Conservation (phyloP, 2,113 vertebrate species). For the Neoarius graeffei region DNA sequence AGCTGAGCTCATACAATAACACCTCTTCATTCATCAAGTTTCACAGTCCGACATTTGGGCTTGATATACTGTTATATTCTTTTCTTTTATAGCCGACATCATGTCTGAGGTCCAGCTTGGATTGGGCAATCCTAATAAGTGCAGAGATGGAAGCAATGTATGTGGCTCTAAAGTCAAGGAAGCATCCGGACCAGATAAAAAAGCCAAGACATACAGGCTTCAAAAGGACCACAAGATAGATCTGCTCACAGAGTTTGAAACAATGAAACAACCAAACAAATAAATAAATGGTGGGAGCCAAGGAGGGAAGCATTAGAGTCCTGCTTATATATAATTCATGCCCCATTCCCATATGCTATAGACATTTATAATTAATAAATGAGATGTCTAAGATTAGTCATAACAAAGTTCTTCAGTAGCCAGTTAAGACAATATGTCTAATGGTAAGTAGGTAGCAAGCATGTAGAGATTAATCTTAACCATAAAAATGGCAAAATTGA, state of each 20-base stretch:
- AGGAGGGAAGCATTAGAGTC: background rate
- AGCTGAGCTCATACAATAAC: slow-evolving; percentile 20
- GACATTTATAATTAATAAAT: background rate
- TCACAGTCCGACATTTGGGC: slow-evolving; percentile 58
- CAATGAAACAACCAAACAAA: background rate
- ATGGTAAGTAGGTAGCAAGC: background rate
- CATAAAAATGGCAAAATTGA: background rate
- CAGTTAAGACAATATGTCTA: background rate
- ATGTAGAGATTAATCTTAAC: background rate
- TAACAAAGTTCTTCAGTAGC: background rate
- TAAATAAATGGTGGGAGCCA: background rate
- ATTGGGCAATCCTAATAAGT: slow-evolving; percentile 1
- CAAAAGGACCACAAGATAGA: slow-evolving; percentile 2
- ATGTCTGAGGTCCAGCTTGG: slow-evolving; percentile 41
- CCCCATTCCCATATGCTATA: background rate
- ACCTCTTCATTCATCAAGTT: slow-evolving; percentile 55
- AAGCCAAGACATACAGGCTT: slow-evolving; percentile 4
- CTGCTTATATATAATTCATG: background rate
- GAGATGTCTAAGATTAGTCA: background rate
- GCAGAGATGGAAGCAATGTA: slow-evolving; percentile 38
- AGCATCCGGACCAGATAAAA: slow-evolving; percentile 9
- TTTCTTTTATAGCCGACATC: slow-evolving; percentile 36
- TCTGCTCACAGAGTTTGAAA: background rate
- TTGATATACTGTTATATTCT: slow-evolving; percentile 51
- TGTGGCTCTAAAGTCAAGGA: slow-evolving; percentile 40